These are phyloP conservation scores for Acleris sparsana DNA, from an alignment of 2,888 invertebrate genomes.

Conservation along the genomic window DNA sequence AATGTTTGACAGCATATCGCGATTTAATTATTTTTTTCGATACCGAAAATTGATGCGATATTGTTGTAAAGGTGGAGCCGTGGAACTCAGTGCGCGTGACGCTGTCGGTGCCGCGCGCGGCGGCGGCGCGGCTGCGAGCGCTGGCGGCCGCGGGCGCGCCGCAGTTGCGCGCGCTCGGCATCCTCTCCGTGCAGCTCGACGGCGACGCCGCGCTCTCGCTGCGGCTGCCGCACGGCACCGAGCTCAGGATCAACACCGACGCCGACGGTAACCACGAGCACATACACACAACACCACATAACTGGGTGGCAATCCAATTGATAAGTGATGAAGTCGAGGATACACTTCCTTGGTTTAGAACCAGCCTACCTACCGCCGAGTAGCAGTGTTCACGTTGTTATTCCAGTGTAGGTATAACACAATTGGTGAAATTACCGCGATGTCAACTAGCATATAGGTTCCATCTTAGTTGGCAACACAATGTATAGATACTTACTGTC, in stretches of 20 bases:
- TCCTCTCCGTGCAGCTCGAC: constrained; percentile 97
- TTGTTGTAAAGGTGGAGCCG: constrained; percentile 89
- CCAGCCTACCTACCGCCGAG: too few relatives aligned
- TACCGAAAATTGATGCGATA: neutral
- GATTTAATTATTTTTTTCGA: too few relatives aligned
- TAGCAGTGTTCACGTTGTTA: too few relatives aligned
- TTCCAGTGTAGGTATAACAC: too few relatives aligned
- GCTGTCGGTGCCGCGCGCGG: constrained; percentile 98
- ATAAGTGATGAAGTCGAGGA: too few relatives aligned
- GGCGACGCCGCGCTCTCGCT: constrained; percentile 91
- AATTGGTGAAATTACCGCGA: too few relatives aligned
- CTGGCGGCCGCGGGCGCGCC: constrained; percentile 96
- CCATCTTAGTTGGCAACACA: too few relatives aligned
- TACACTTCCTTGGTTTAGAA: neutral
- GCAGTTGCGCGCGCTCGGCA: constrained; percentile 94
- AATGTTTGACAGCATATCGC: too few relatives aligned
- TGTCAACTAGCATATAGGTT: too few relatives aligned
- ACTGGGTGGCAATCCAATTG: too few relatives aligned
- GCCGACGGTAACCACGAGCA: constrained; percentile 53
- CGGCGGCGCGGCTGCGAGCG: constrained; percentile 94
- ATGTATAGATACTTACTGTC: too few relatives aligned
- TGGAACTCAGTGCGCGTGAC: constrained; percentile 99
- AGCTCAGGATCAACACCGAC: constrained; percentile 71
- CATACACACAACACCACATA: too few relatives aligned
- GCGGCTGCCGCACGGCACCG: constrained; percentile 83